Conservation (phyloP, 2,113 vertebrate genomes). For the Danionella cerebrum region DNA sequence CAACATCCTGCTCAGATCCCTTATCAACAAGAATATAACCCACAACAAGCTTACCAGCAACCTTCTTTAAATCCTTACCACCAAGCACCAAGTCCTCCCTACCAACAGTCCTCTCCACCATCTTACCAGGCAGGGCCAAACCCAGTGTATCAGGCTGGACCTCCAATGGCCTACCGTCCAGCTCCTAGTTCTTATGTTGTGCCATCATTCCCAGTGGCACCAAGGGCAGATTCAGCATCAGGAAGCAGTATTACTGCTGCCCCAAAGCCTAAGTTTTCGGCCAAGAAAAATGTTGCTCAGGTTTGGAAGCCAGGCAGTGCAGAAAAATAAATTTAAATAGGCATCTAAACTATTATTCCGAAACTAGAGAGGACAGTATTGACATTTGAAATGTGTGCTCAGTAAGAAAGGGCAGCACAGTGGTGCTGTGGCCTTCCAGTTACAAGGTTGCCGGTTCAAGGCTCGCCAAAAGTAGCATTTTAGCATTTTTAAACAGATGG, state of each 20-base stretch:
- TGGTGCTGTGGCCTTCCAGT: no score
- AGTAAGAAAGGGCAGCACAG: no score
- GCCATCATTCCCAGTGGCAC: constrained; percentile 60
- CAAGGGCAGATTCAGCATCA: constrained; percentile 67
- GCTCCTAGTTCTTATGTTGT: constrained; percentile 54
- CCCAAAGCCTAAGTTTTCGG: constrained; percentile 91
- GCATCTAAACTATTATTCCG: no score
- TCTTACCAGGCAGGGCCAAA: constrained; percentile 46
- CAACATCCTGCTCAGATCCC: constrained; percentile 26
- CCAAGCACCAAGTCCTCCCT: constrained; percentile 46
- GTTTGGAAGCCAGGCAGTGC: constrained; percentile 85
- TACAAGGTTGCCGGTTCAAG: no score
- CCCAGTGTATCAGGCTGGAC: constrained; percentile 35
- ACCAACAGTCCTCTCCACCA: constrained; percentile 45
- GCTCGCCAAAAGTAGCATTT: neutral
- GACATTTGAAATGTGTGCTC: no score
- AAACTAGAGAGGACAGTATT: no score
- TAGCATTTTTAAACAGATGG: neutral
- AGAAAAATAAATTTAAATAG: constrained; percentile 62
- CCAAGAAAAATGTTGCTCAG: constrained; percentile 86
- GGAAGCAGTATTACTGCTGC: constrained; percentile 63
- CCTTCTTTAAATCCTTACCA: constrained; percentile 37
- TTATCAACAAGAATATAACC: constrained; percentile 48
- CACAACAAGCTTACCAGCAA: constrained; percentile 55
- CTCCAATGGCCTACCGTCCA: constrained; percentile 57